Percentiles rank a stretch among this genome's conserved stretches.
phyloP scores from a whole-genome alignment of 2,797 vertebrate genomes.

The Arrhamphus sclerolepis region DNA sequence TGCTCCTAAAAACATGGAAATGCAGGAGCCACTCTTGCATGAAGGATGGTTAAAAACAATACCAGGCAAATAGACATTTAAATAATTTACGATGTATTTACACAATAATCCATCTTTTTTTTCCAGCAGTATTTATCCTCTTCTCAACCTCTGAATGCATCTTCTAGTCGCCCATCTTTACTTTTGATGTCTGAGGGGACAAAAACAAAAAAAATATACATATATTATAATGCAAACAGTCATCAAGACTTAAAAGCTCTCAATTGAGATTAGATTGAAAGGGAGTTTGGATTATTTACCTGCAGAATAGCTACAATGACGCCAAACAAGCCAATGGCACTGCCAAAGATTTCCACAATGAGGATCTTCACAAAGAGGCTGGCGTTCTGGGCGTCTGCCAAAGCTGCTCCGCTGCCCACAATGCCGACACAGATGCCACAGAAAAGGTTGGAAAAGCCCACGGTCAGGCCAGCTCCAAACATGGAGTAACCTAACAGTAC shows the following conservation, averaged over 20 bases:
- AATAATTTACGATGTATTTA: slow-evolving; percentile 96
- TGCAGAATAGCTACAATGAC: slow-evolving; percentile 98
- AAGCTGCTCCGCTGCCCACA: slow-evolving; percentile 95
- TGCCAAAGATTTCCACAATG: slow-evolving; percentile 99
- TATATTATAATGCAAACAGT: too few relatives aligned
- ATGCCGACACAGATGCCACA: slow-evolving; percentile 98
- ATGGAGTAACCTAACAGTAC: slow-evolving; percentile 90
- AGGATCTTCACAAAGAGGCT: slow-evolving; percentile 99
- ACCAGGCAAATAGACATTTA: slow-evolving; percentile 81
- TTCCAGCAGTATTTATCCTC: slow-evolving; percentile 69
- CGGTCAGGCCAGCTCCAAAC: slow-evolving; percentile 97
- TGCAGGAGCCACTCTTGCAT: slow-evolving; percentile 58
- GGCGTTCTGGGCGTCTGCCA: slow-evolving; percentile 96
- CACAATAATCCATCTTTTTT: slow-evolving; percentile 82
- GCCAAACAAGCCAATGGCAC: slow-evolving; percentile 96
- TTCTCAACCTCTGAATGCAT: slow-evolving; percentile 45
- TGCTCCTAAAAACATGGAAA: neutral
- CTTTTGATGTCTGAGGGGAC: slow-evolving; percentile 90
- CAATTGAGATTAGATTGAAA: neutral
- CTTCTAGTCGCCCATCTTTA: slow-evolving; percentile 97
- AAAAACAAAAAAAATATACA: neutral
- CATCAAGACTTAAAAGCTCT: neutral
- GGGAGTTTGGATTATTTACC: slow-evolving; percentile 70
- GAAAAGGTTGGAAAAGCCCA: slow-evolving; percentile 98
- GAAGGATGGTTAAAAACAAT: slow-evolving; percentile 79